phyloP scores from a whole-genome alignment of 1,140 invertebrate species.

The Asobara japonica region DNA sequence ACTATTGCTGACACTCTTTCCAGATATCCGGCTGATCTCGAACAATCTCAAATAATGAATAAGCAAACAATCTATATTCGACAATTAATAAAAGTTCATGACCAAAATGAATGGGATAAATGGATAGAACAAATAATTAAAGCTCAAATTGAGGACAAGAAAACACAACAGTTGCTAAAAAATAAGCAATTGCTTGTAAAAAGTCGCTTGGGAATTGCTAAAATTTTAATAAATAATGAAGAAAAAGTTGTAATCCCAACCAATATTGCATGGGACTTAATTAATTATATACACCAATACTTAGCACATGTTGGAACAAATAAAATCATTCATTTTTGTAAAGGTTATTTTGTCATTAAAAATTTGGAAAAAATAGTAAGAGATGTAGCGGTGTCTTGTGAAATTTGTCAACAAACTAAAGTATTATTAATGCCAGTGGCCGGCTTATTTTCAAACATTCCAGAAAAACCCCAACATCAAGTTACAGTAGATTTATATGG shows the following conservation, averaged over 20 bases:
- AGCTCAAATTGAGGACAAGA: no score
- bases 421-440: background rate
- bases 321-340: background rate
- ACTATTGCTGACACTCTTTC: constrained; percentile 23
- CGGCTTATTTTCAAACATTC: constrained; percentile 2
- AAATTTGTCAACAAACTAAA: constrained; percentile 22
- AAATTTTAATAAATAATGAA: background rate
- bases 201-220: no score
- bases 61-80: no score
- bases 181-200: no score
- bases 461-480: constrained; percentile 4
- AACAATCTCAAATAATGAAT: no score
- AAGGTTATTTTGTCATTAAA: background rate
- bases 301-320: constrained; percentile 25
- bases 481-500: constrained; percentile 17
- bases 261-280: background rate
- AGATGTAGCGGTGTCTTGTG: background rate
- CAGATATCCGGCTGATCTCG: background rate
- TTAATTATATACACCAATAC: constrained; percentile 6
- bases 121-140: no score
- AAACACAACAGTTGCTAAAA: no score
- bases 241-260: background rate
- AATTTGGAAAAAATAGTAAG: constrained; percentile 5
- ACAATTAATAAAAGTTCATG: no score
- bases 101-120: no score